A percentile compares a stretch with the other conserved stretches of the same genome.
phyloP scores from a whole-genome alignment of 1,140 invertebrate species.

The Hyles vespertilio region DNA sequence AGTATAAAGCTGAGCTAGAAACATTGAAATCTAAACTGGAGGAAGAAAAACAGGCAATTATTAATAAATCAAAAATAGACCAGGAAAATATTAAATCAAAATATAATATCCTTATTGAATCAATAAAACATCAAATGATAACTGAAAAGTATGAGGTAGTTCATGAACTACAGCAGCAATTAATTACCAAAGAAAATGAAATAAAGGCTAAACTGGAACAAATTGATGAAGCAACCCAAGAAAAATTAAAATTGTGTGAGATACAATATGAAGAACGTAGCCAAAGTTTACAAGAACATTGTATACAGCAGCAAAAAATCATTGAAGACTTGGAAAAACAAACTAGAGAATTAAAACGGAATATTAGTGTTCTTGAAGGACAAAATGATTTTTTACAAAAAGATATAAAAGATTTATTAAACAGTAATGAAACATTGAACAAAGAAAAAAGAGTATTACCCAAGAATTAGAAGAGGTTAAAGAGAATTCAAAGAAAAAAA shows the following conservation, averaged over 20 bases:
- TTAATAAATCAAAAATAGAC: conserved; percentile 53
- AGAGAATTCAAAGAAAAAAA: conserved; percentile 53
- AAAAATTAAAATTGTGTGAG: conserved; percentile 67
- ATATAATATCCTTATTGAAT: conserved; percentile 49
- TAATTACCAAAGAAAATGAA: conserved; percentile 52
- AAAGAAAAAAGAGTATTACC: conserved; percentile 31
- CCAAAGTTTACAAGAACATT: conserved; percentile 54
- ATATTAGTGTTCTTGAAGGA: conserved; percentile 41
- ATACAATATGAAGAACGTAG: conserved; percentile 70
- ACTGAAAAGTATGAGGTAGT: conserved; percentile 58
- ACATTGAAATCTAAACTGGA: conserved; percentile 61
- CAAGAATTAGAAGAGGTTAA: conserved; percentile 46
- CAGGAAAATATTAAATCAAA: conserved; percentile 56
- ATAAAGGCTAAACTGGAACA: conserved; percentile 68
- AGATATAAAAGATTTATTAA: conserved; percentile 45
- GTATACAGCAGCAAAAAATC: conserved; percentile 47
- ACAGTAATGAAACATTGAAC: conserved; percentile 40
- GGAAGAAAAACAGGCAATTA: conserved; percentile 61
- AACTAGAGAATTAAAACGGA: conserved; percentile 52
- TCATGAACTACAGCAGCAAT: conserved; percentile 46
- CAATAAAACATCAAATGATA: conserved; percentile 40
- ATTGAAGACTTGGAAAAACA: conserved; percentile 51
- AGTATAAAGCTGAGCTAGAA: conserved; percentile 69
- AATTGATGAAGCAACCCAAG: conserved; percentile 61
- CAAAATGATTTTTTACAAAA: conserved; percentile 38